These are phyloP conservation scores for Halesus radiatus DNA, from an alignment of 1,140 invertebrate genomes.

Conservation along the genomic window DNA sequence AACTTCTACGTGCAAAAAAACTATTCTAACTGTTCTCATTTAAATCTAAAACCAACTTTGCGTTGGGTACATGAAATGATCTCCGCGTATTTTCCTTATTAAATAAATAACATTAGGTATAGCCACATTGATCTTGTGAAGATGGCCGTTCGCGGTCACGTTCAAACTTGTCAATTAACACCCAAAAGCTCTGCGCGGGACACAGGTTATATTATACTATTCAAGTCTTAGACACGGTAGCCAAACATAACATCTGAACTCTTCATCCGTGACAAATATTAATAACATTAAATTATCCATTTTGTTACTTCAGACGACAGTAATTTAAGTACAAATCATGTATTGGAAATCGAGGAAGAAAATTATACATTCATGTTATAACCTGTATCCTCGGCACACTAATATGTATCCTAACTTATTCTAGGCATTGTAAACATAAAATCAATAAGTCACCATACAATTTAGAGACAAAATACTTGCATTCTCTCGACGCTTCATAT, in stretches of 20 bases:
- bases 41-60: constrained; percentile 27
- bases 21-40: background rate
- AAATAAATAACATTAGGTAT: constrained; percentile 52
- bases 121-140: constrained; percentile 33
- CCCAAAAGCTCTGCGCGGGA: constrained; percentile 6
- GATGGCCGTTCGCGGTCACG: background rate
- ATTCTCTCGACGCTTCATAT: constrained; percentile 5
- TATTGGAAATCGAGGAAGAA: constrained; percentile 2
- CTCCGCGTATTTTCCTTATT: constrained; percentile 30
- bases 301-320: background rate
- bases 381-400: constrained; percentile 22
- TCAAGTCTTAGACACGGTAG: background rate
- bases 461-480: constrained; percentile 18
- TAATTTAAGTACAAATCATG: constrained; percentile 17
- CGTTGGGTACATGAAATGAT: constrained; percentile 47
- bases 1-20: background rate
- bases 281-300: background rate
- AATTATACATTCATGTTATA: background rate
- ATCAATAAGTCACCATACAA: constrained; percentile 23
- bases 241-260: background rate
- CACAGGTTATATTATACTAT: constrained; percentile 8
- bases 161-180: constrained; percentile 30
- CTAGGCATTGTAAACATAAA: constrained; percentile 27
- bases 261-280: too few relatives aligned
- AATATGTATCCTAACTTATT: constrained; percentile 15